Percentiles rank a stretch among this genome's conserved stretches.
Conservation (phyloP, 2,113 vertebrate species). For the Callionymus lyra region DNA sequence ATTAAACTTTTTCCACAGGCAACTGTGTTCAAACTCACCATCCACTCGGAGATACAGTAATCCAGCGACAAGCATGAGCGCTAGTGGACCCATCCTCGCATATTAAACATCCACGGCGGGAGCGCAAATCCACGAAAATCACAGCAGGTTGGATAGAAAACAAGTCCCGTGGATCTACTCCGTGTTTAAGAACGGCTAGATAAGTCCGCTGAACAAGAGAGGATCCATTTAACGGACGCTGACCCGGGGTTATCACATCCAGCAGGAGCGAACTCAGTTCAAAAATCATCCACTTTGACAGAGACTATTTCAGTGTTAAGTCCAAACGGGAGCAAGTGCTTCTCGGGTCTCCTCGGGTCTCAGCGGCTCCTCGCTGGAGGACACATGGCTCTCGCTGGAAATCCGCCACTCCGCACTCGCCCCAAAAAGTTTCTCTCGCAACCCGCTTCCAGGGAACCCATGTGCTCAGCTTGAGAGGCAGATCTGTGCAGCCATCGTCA, state of each 20-base stretch:
- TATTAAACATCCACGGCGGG: slow-evolving; percentile 80
- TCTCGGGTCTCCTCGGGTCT: background rate
- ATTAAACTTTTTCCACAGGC: no score
- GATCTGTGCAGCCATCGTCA: background rate
- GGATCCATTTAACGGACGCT: slow-evolving; percentile 65
- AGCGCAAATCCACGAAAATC: slow-evolving; percentile 72
- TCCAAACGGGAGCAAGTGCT: no score
- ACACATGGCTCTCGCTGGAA: slow-evolving; percentile 15
- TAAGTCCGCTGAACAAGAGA: slow-evolving; percentile 53
- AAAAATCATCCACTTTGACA: no score
- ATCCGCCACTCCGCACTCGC: slow-evolving; percentile 24
- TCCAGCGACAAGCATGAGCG: slow-evolving; percentile 84
- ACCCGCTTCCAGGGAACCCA: slow-evolving; percentile 26
- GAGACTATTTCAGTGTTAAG: no score
- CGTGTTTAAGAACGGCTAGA: slow-evolving; percentile 28
- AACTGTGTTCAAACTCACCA: slow-evolving; percentile 74
- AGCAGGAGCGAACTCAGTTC: slow-evolving; percentile 35
- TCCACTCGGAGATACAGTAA: slow-evolving; percentile 80
- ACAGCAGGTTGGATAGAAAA: slow-evolving; percentile 13
- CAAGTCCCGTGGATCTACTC: slow-evolving; percentile 30
- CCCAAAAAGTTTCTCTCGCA: slow-evolving; percentile 33
- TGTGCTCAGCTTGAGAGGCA: slow-evolving; percentile 25
- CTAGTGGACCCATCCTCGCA: slow-evolving; percentile 93
- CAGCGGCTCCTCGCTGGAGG: slow-evolving; percentile 32
- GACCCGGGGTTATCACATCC: slow-evolving; percentile 41